A percentile compares a stretch with the other conserved stretches of the same genome.
These are phyloP conservation scores for Craniophora ligustri DNA, from an alignment of 2,888 invertebrate species.

Conservation along the genomic window DNA sequence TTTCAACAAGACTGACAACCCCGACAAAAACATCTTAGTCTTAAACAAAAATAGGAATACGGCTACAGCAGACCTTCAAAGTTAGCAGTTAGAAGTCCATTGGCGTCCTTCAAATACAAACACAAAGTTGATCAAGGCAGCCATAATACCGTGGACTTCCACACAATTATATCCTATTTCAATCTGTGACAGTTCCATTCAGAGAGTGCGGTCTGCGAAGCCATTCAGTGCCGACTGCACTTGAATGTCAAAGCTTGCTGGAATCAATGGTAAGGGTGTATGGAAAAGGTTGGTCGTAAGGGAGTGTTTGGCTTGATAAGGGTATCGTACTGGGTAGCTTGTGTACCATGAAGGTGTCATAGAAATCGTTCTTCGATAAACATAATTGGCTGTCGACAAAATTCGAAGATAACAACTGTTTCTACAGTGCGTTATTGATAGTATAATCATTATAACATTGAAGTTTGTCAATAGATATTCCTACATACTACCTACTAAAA, in stretches of 20 bases:
- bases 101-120: constrained; percentile 13
- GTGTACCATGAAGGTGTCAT: constrained; percentile 11
- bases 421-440: no score
- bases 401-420: no score
- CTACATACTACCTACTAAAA: no score
- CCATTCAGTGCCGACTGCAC: constrained; percentile 44
- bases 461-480: no score
- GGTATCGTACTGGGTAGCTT: constrained; percentile 21
- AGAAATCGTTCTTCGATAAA: background rate
- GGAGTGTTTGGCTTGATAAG: constrained; percentile 32
- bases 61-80: background rate
- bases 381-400: background rate
- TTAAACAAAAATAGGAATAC: no score
- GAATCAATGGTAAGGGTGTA: constrained; percentile 37
- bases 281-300: constrained; percentile 20
- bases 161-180: constrained; percentile 43
- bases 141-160: constrained; percentile 4
- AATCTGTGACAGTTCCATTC: constrained; percentile 41
- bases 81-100: background rate
- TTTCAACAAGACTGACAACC: no score
- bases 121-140: constrained; percentile 25
- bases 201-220: constrained; percentile 18
- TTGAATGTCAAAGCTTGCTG: constrained; percentile 38
- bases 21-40: no score
- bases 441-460: no score